Conservation (phyloP, 2,888 invertebrate genomes). For the Thymelicus sylvestris region DNA sequence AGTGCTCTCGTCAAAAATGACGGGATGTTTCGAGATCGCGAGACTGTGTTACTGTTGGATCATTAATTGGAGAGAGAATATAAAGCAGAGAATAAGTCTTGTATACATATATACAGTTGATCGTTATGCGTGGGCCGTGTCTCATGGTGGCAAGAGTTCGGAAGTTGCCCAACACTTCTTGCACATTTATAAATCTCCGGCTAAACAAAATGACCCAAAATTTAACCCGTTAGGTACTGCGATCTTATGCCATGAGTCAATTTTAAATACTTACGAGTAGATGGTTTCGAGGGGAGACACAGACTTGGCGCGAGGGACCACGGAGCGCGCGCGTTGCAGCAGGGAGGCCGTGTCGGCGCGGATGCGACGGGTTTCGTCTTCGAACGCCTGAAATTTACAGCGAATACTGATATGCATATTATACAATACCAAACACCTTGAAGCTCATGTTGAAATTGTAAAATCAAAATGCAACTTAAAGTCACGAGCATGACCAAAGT, state of each 20-base stretch:
- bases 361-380: conserved; percentile 92
- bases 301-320: conserved; percentile 88
- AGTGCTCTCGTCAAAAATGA: conserved; percentile 12
- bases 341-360: conserved; percentile 91
- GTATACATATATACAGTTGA: too few relatives aligned
- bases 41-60: neutral
- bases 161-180: too few relatives aligned
- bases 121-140: too few relatives aligned
- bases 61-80: neutral
- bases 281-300: conserved; percentile 82
- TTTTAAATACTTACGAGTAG: conserved; percentile 78
- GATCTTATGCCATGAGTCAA: too few relatives aligned
- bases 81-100: too few relatives aligned
- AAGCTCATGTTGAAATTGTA: neutral
- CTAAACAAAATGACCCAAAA: too few relatives aligned
- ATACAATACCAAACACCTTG: neutral
- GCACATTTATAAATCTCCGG: too few relatives aligned
- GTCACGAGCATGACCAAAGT: neutral
- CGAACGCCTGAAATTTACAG: conserved; percentile 87
- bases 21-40: neutral
- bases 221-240: too few relatives aligned
- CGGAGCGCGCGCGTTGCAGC: conserved; percentile 89
- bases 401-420: neutral
- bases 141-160: too few relatives aligned
- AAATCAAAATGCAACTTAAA: neutral